Base-by-base conservation (phyloP, 2,888 invertebrate species). In the Latheticus oryzae region DNA sequence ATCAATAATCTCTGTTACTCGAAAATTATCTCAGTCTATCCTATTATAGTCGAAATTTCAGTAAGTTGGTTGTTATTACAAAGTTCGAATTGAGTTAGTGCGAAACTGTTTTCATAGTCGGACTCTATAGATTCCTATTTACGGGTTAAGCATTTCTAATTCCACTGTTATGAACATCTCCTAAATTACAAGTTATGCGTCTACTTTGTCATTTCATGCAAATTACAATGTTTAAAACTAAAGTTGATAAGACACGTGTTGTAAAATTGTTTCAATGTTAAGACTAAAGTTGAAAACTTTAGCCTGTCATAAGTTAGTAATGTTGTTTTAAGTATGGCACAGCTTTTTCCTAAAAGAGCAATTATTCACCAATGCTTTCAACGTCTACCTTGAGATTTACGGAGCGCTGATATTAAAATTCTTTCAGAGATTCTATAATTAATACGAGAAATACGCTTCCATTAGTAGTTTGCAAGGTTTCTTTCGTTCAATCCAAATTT, bases 291-390 rank as follows among this genome's bases (percentile, higher is more conserved):
- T 32, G 2, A 1, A 13, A 32, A 2, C 23, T 21, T 11, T 33
- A 21, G 35, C 26, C 23, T 24, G 26, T n/a, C 15, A 9, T 26
- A 35, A 15, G 13, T 32, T 32, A 16, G 37, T 50, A 21, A 50
- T 50, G 50, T 26, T 16, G 50, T 50, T 50, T 50, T 50, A 50
- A 50, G 37, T 37, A 21, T 37, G n/a, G 50, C 11, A 8, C 8
- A 37, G 37, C 8, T 35, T 50, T 47, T 50, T 50, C 50, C 12
- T 13, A 12, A 21, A 21, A 9, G 15, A 7, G 50, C 16, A 50
- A 50, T 50, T 50, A 50, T 50, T 50, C 35, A 50, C 37, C 37
- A 35, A 50, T 50, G 37, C 35, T 23, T 50, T 37, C 37, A 13
- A 15, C 24, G 15, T 7, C 37, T 15, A 37, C 37, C 50, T 13